Conservation (phyloP, 1,140 invertebrate species). For the Gerris buenoi region DNA sequence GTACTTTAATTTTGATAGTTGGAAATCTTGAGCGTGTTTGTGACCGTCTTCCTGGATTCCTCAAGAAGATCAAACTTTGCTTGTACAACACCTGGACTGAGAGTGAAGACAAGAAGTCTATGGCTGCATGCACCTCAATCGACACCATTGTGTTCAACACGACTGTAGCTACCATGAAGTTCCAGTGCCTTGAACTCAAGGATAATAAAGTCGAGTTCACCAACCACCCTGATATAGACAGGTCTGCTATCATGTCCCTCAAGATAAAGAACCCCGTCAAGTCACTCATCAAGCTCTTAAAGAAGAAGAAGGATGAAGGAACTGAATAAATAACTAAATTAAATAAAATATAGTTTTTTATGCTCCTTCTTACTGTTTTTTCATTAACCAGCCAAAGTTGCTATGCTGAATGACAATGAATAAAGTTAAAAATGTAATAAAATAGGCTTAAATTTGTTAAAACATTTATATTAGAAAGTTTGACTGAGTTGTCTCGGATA, state of each 20-base stretch:
- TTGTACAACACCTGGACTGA: slow-evolving; percentile 1
- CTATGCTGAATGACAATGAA: too few species aligned
- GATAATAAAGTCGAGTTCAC: neutral
- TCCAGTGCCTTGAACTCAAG: neutral
- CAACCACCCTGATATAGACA: neutral
- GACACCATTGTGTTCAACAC: neutral
- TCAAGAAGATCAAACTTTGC: neutral
- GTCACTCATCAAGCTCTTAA: neutral
- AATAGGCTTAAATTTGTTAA: too few species aligned
- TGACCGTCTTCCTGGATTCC: neutral
- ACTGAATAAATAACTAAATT: too few species aligned
- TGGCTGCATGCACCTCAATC: neutral
- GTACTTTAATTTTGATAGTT: neutral
- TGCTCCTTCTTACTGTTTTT: too few species aligned
- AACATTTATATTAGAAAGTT: too few species aligned
- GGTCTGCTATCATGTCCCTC: neutral
- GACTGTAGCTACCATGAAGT: neutral
- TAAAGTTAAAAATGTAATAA: too few species aligned
- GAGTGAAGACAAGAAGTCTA: neutral
- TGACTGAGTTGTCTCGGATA: too few species aligned
- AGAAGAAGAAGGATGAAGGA: neutral
- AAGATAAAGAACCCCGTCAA: slow-evolving; percentile 3
- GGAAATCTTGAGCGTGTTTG: neutral
- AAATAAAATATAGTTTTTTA: too few species aligned
- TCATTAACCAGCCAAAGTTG: too few species aligned